These are phyloP conservation scores for Pipistrellus pipistrellus DNA, from an alignment of 2,797 vertebrate species.

Conservation along the genomic window DNA sequence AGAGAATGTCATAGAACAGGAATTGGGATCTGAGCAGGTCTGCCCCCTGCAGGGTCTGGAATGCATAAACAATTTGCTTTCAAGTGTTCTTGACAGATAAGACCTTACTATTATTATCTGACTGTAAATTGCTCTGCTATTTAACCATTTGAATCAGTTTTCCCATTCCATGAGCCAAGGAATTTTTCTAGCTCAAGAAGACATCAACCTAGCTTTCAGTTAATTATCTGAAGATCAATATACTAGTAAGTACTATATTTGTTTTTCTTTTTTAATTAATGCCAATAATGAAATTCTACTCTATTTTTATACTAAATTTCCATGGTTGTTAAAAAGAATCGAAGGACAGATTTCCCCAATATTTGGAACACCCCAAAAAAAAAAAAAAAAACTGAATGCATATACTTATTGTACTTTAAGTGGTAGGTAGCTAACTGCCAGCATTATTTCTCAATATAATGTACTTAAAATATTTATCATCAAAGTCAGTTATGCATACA, in stretches of 20 bases:
- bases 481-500: neutral
- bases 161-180: neutral
- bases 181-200: neutral
- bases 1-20: neutral
- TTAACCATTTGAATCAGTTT: neutral
- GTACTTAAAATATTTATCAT: neutral
- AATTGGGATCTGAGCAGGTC: neutral
- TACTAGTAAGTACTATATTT: neutral
- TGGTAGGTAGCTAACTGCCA: neutral
- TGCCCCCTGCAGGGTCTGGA: neutral
- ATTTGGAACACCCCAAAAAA: neutral
- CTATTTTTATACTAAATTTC: neutral
- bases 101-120: neutral
- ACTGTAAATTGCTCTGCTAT: neutral
- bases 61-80: neutral
- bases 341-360: neutral
- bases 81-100: neutral
- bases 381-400: neutral
- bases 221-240: neutral
- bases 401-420: neutral
- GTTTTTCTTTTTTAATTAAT: neutral
- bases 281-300: neutral
- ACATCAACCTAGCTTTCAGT: neutral
- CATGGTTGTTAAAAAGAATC: neutral
- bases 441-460: neutral